Percentiles rank a stretch among this genome's conserved stretches.
phyloP scores from a whole-genome alignment of 2,888 invertebrate species.

The Leptodirus hochenwartii region DNA sequence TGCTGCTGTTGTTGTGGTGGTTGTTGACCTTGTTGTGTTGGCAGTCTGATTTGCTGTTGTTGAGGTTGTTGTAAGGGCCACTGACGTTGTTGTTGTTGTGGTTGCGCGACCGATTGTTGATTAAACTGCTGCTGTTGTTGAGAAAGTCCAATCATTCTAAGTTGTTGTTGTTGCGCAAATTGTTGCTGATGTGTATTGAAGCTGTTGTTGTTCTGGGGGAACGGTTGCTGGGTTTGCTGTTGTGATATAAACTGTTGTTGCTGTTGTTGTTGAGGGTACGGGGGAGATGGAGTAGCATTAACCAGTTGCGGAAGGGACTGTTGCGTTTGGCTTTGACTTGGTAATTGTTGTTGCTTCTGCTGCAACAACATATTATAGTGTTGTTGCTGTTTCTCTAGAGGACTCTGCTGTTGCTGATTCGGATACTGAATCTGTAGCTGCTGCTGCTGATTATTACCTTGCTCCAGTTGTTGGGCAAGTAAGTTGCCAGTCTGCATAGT shows the following conservation, averaged over 20 bases:
- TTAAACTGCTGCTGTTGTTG: slow-evolving; percentile 28
- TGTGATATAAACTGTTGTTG: slow-evolving; percentile 23
- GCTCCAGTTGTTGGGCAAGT: slow-evolving; percentile 15
- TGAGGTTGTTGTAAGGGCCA: slow-evolving; percentile 12
- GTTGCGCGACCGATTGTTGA: slow-evolving; percentile 31
- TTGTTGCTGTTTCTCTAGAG: slow-evolving; percentile 9
- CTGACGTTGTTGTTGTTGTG: slow-evolving; percentile 29
- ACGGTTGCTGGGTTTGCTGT: slow-evolving; percentile 26
- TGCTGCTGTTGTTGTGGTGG: slow-evolving; percentile 17
- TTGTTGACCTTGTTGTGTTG: slow-evolving; percentile 17
- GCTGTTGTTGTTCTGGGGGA: slow-evolving; percentile 19
- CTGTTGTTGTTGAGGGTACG: slow-evolving; percentile 18
- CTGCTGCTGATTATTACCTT: slow-evolving; percentile 15
- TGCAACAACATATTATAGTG: slow-evolving; percentile 9
- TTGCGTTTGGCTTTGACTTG: slow-evolving; percentile 15
- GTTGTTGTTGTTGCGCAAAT: slow-evolving; percentile 17
- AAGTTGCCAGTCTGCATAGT: slow-evolving; percentile 11
- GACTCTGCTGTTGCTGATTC: slow-evolving; percentile 8
- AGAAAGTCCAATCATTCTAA: slow-evolving; percentile 14
- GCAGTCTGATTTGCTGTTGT: slow-evolving; percentile 11
- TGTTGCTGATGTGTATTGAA: slow-evolving; percentile 30
- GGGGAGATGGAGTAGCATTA: slow-evolving; percentile 3
- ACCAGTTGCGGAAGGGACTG: slow-evolving; percentile 5
- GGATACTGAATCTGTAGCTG: slow-evolving; percentile 6
- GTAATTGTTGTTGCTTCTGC: slow-evolving; percentile 8